Conservation (phyloP, 2,797 vertebrate species). For the Pachyuromys duprasi region DNA sequence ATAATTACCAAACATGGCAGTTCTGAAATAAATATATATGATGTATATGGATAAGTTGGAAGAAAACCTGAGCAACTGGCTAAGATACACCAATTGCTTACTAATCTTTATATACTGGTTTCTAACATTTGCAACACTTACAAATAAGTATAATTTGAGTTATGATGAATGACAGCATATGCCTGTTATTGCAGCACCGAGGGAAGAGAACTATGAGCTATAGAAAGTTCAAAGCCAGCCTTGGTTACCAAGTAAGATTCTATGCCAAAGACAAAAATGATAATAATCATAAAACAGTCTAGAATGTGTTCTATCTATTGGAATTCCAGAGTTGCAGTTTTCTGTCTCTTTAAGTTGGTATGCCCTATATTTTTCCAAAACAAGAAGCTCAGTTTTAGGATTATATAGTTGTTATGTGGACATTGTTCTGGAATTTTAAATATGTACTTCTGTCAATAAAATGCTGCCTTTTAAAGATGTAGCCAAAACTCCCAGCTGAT, state of each 20-base stretch:
- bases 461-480: constrained; percentile 23
- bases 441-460: constrained; percentile 6
- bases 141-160: neutral
- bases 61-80: neutral
- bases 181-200: neutral
- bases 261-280: neutral
- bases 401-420: neutral
- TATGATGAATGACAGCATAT: neutral
- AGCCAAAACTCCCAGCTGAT: neutral
- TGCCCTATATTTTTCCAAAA: constrained; percentile 23
- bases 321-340: neutral
- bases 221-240: neutral
- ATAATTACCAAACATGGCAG: constrained; percentile 38
- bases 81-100: neutral
- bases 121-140: neutral
- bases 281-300: neutral
- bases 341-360: neutral
- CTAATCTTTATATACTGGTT: neutral
- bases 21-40: neutral
- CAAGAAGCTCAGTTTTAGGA: constrained; percentile 33
- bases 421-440: neutral
- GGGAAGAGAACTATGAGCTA: neutral
- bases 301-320: neutral
- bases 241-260: neutral
- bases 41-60: neutral